Conservation (phyloP, 2,113 vertebrate genomes). For the Zapus hudsonius region DNA sequence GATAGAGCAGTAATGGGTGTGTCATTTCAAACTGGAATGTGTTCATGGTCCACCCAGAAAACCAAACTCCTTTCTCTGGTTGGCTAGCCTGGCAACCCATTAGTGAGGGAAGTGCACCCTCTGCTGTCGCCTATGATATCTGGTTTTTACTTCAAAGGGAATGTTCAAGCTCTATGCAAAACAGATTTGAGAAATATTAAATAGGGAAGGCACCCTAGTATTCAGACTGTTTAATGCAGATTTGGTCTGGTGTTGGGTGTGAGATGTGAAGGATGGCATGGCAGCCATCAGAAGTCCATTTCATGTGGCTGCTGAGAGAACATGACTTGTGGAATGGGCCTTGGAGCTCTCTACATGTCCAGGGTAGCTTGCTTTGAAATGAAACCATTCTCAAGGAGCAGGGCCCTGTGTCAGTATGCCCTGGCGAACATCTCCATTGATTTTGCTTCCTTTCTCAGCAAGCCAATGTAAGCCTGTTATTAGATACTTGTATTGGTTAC, state of each 20-base stretch:
- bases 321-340: not conserved
- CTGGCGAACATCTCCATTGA: not conserved
- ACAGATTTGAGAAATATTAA: conserved; percentile 17
- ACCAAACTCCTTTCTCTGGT: not conserved
- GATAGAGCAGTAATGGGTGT: conserved; percentile 9
- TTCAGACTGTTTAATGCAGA: not conserved
- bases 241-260: not conserved
- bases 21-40: conserved; percentile 42
- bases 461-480: not conserved
- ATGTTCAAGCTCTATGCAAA: not conserved
- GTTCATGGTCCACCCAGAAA: conserved; percentile 43
- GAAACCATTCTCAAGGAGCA: not conserved
- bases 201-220: not conserved
- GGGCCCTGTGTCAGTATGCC: not conserved
- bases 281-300: not conserved
- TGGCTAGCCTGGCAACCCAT: too few species aligned
- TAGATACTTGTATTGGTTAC: not conserved
- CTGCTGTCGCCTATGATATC: conserved; percentile 33
- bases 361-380: not conserved
- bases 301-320: not conserved
- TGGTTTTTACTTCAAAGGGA: not conserved
- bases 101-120: conserved; percentile 66
- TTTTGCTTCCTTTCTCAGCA: conserved; percentile 22
- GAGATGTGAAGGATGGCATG: not conserved
- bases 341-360: not conserved